Evolutionary conservation across 2,113 vertebrate genomes (phyloP), one percentile per base, ranked within the genome.

Genomic region (Dinomys branickii): DNA sequence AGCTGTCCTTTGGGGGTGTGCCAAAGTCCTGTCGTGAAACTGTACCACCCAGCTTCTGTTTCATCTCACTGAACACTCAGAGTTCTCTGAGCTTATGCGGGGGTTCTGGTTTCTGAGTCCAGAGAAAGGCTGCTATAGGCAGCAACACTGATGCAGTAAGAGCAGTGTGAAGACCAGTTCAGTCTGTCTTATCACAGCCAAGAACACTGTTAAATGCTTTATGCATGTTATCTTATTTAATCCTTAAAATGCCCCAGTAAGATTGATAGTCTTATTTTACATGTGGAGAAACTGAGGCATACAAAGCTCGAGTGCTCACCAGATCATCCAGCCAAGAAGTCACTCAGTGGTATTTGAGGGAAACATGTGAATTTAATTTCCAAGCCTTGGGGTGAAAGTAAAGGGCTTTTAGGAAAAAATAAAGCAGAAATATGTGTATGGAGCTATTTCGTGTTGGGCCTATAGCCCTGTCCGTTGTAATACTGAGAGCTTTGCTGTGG

Each of bases 311-410:
- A 83, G 59, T 95, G 47, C 58, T 92, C 35, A 33, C 33, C 67
- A 65, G 47, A 47, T 47, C 58, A 71, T 58, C 11, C 19, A 81
- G 47, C 67, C 80, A 92, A 0, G 71, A 38, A 58, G 28, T 84
- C 52, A 52, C 41, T 69, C 56, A 80, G 82, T 67, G 30, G 38
- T 52, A 14, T n/a, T 44, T 73, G 77, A 63, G 44, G 28, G 20
- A 28, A 69, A 10, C 63, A 82, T 41, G 0, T 20, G 78, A 83
- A n/a, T 26, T 86, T 85, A 80, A 78, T 75, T 61, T 83, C 52
- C 30, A 54, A 54, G 30, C 67, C 85, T 84, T 77, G 44, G 73
- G 80, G 22, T 89, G 52, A 92, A 95, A 94, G 38, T 90, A 73
- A 90, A 87, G 63, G 65, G 3, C 8, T 35, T 73, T 87, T 83